Conservation (phyloP, 2,113 vertebrate genomes). For the Pteronura brasiliensis region DNA sequence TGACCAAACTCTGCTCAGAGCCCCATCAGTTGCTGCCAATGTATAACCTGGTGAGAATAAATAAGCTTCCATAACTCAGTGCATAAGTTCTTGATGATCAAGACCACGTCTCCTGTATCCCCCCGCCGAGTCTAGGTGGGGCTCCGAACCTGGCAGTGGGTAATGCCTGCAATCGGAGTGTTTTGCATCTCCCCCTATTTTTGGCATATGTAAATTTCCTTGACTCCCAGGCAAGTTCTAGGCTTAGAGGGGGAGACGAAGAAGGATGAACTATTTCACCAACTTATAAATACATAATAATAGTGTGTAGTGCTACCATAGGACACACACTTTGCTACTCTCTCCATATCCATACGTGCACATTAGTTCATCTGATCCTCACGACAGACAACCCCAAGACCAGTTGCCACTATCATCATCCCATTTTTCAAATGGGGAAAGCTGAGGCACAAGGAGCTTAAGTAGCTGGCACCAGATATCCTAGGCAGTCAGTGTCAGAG, state of each 20-base stretch:
- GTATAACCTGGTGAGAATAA: not conserved
- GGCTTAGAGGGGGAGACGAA: not conserved
- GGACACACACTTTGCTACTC: not conserved
- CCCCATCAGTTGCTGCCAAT: not conserved
- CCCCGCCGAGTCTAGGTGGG: not conserved
- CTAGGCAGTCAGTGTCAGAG: not conserved
- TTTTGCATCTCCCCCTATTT: not conserved
- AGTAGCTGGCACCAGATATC: not conserved
- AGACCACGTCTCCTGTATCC: not conserved
- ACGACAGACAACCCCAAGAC: not conserved
- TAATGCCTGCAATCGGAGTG: not conserved
- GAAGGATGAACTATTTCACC: not conserved
- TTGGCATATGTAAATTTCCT: not conserved
- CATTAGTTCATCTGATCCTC: not conserved
- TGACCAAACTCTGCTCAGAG: not conserved
- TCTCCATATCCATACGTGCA: not conserved
- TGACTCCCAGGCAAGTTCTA: not conserved
- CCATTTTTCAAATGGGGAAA: constrained; percentile 22
- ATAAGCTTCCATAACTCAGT: not conserved
- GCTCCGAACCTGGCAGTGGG: not conserved
- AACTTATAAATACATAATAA: not conserved
- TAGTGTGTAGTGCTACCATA: not conserved
- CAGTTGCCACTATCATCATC: not conserved
- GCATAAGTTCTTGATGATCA: not conserved
- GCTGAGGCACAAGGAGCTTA: not conserved